Evolutionary conservation across 1,140 invertebrate species (phyloP), one percentile per base, ranked within the genome.

Genomic region (Drosophila truncata): DNA sequence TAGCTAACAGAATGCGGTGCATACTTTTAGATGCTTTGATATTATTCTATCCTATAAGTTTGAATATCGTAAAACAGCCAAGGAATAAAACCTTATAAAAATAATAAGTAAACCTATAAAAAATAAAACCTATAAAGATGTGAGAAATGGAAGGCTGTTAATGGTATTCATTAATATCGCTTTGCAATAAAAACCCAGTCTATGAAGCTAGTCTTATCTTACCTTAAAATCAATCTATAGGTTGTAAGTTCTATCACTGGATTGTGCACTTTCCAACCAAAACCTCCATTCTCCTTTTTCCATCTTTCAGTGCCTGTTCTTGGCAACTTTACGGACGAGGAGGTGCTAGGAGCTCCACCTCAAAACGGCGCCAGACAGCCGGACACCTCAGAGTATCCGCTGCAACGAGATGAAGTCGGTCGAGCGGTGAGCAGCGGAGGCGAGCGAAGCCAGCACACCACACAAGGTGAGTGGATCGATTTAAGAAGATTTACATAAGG

Each of bases 271-370:
- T 54, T 35, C 4, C 13, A 1, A 54, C 8, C 8, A 54, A 54
- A 14, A 20, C n/a, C n/a, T 20, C 9, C n/a, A 1, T 35, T 16
- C 0, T 4, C 14, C 37, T 18, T 27, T 35, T 16, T 20, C 29
- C 27, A 54, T 29, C 18, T 57, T 47, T 23, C 94, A 96, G 95
- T 94, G 65, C 93, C 94, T 66, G 95, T 95, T 25, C 93, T 94
- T 65, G 96, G 95, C 70, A 96, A 96, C 93, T 95, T 95, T 90
- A 96, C 95, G 25, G 95, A 95, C 59, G 95, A 96, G 64, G 94
- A 95, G 64, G 93, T 94, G 49, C 78, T 79, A 62, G 78, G 80
- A 70, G 78, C 80, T 76, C 82, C 74, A 60, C 76, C 81, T 42
- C 33, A 55, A 9, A 80, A 78, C 52, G 82, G 74, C 49, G 47